Evolutionary conservation across 2,113 vertebrate species (phyloP).

Genomic region (Cacatua alba): DNA sequence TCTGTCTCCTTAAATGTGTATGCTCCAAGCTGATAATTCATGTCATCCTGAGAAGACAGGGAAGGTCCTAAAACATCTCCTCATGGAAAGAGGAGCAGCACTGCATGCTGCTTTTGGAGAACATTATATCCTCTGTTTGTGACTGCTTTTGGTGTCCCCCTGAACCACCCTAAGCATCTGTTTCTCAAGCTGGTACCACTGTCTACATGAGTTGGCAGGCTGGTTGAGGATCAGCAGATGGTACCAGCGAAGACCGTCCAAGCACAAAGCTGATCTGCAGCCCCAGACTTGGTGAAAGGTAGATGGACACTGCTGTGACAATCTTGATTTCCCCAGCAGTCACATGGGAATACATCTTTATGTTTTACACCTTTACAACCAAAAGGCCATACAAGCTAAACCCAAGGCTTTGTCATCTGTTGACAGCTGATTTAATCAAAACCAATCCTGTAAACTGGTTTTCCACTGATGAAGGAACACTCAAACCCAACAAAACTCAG

Average conservation of each 20-base stretch:
- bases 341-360: not conserved
- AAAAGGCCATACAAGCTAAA: not conserved
- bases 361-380: not conserved
- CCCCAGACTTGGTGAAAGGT: not conserved
- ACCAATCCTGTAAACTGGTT: not conserved
- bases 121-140: not conserved
- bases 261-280: not conserved
- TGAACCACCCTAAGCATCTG: not conserved
- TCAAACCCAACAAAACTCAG: not conserved
- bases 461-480: not conserved
- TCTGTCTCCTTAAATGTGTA: not conserved
- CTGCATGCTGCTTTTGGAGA: not conserved
- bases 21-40: not conserved
- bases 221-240: not conserved
- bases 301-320: not conserved
- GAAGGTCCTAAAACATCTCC: not conserved
- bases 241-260: not conserved
- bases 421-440: not conserved
- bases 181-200: not conserved
- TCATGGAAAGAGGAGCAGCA: not conserved
- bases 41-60: not conserved
- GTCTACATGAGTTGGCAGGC: not conserved
- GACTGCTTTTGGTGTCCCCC: not conserved
- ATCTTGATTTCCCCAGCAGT: not conserved
- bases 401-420: not conserved